Base-by-base conservation (phyloP, 2,113 vertebrate species). In the Tetraodon nigroviridis region DNA sequence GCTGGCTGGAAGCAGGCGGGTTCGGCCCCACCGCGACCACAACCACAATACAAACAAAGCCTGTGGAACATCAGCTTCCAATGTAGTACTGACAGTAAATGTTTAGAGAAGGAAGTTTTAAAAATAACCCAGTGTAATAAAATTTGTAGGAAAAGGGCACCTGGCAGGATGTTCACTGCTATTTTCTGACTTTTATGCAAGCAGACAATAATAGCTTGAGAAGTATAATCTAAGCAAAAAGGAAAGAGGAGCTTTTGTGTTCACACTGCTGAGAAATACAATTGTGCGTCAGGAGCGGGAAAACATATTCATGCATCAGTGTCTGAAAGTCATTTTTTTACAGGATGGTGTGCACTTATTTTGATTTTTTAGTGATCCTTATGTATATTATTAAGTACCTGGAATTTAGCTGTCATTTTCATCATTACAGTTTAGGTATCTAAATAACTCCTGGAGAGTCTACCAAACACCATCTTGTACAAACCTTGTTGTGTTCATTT, bases 21-120 rank as follows among this genome's bases (percentile, higher is more conserved):
- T 78, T 89, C 78, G 79, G 79, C 76, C 87, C 76, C 76, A 81
- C 80, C 80, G 74, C 51, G 54, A 90, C 89, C 90, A 80, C 88
- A 88, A 90, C 92, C 91, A 89, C 92, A 92, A 92, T 83, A 88
- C 87, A 94, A 94, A 95, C 90, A 92, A 86, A 91, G 78, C 90
- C 80, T 81, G 82, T 89, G 86, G 82, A 92, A 93, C 88, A 86
- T 89, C 84, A 91, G 89, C 87, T 87, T 76, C 69, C 58, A 85
- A 79, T 87, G 86, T 88, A 86, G 74, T 65, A 81, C 80, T 73
- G 82, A 87, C 85, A 86, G 84, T 78, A 90, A 87, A 89, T 90
- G 86, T 90, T 90, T 90, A 86, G 84, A 87, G 84, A 86, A 57
- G 66, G 37, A 80, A 83, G 85, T 83, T 86, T 87, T 75, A 82